Evolutionary conservation across 1,140 invertebrate species (phyloP).

Genomic region (Drosophila pandora): DNA sequence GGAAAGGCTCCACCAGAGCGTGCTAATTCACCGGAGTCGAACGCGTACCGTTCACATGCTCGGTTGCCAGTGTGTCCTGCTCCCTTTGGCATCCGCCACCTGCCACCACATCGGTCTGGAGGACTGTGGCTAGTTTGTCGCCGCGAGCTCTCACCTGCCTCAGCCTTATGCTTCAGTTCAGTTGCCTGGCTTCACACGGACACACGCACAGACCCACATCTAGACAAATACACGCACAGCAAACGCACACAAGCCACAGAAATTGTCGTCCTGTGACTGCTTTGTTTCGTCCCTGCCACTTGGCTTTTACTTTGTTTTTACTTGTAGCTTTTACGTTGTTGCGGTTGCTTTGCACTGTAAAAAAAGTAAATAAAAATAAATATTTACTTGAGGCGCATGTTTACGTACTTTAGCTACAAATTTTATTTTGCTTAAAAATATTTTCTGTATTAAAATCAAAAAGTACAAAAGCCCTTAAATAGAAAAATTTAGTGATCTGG

Average conservation of each 20-base stretch:
- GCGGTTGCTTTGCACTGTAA: slow-evolving; percentile 2
- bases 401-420: background rate
- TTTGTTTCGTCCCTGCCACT: slow-evolving; percentile 45
- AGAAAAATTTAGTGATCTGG: too few species aligned
- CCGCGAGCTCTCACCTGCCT: slow-evolving; percentile 1
- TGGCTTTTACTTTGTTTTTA: slow-evolving; percentile 50
- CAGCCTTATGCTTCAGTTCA: slow-evolving; percentile 29
- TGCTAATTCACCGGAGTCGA: slow-evolving; percentile 57
- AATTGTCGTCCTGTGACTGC: slow-evolving; percentile 34
- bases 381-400: background rate
- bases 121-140: slow-evolving; percentile 4
- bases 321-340: slow-evolving; percentile 42
- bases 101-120: background rate
- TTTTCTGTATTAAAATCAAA: too few species aligned
- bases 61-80: background rate
- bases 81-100: slow-evolving; percentile 12
- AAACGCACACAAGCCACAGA: slow-evolving; percentile 13
- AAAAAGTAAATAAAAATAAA: background rate
- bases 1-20: slow-evolving; percentile 55
- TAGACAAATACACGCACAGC: slow-evolving; percentile 7
- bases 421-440: background rate
- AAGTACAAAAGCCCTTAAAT: too few species aligned
- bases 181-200: slow-evolving; percentile 51
- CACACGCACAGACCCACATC: slow-evolving; percentile 1
- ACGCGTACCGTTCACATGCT: slow-evolving; percentile 37